Evolutionary conservation across 2,888 invertebrate species (phyloP).

Genomic region (Slavum lentiscoides): DNA sequence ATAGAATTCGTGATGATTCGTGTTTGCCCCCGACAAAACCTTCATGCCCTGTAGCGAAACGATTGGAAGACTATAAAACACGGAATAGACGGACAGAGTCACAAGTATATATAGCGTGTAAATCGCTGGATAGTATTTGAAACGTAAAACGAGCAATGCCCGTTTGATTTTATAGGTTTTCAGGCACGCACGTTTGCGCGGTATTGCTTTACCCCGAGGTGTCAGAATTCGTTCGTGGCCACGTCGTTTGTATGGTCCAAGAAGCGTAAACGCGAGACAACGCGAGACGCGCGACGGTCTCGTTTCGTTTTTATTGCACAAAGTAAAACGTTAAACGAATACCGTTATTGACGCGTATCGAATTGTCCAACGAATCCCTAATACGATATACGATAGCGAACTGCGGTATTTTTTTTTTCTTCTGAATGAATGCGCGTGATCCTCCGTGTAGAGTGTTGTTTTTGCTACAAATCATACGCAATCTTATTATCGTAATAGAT

Average conservation of each 20-base stretch:
- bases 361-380: neutral
- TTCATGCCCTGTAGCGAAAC: too few relatives aligned
- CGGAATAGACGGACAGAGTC: too few relatives aligned
- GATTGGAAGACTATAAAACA: too few relatives aligned
- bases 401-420: too few relatives aligned
- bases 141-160: neutral
- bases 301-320: neutral
- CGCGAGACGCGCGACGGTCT: neutral
- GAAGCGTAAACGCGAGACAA: neutral
- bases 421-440: slow-evolving; percentile 3
- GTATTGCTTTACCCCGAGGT: slow-evolving; percentile 11
- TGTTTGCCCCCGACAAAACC: too few relatives aligned
- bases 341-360: neutral
- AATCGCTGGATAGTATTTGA: too few relatives aligned
- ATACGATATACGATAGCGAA: neutral
- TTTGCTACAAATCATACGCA: too few relatives aligned
- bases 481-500: too few relatives aligned
- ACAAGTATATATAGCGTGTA: too few relatives aligned
- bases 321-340: neutral
- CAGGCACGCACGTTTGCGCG: neutral
- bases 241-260: neutral
- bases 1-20: too few relatives aligned
- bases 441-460: neutral
- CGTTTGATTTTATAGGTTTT: slow-evolving; percentile 15
- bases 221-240: slow-evolving; percentile 10